phyloP scores from a whole-genome alignment of 1,140 invertebrate species.

The Drosophila pallidifrons region DNA sequence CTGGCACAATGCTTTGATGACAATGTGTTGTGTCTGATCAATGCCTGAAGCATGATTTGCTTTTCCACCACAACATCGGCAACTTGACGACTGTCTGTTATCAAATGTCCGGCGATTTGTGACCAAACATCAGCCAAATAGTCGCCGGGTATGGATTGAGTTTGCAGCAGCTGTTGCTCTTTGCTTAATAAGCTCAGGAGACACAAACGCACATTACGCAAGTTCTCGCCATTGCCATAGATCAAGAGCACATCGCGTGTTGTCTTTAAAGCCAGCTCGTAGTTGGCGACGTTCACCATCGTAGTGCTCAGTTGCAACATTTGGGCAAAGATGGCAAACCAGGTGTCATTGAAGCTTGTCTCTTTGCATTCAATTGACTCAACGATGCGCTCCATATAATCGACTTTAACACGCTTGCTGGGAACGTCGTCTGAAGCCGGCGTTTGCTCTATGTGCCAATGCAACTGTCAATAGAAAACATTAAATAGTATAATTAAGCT shows the following conservation, averaged over 20 bases:
- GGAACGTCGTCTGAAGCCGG: neutral
- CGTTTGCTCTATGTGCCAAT: conserved; percentile 54
- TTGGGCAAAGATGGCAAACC: conserved; percentile 72
- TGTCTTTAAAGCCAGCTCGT: conserved; percentile 43
- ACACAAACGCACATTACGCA: conserved; percentile 59
- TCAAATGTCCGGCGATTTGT: conserved; percentile 58
- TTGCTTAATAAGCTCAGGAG: conserved; percentile 45
- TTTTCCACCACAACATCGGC: conserved; percentile 66
- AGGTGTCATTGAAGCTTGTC: conserved; percentile 63
- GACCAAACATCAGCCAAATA: conserved; percentile 52
- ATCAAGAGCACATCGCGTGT: conserved; percentile 53
- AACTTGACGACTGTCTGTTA: conserved; percentile 53
- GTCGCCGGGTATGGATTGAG: conserved; percentile 25
- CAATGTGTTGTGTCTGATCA: conserved; percentile 64
- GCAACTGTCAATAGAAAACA: conserved; percentile 29
- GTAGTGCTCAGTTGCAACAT: conserved; percentile 51
- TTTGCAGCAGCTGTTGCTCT: conserved; percentile 32
- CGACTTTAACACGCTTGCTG: conserved; percentile 50
- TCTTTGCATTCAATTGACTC: conserved; percentile 55
- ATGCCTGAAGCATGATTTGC: conserved; percentile 56
- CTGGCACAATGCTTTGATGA: conserved; percentile 29
- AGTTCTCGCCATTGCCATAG: conserved; percentile 59
- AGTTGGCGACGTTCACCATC: conserved; percentile 63
- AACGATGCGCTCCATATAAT: conserved; percentile 62
- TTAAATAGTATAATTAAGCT: neutral